phyloP scores from a whole-genome alignment of 1,140 invertebrate genomes.

The Rhagoletis pomonella region DNA sequence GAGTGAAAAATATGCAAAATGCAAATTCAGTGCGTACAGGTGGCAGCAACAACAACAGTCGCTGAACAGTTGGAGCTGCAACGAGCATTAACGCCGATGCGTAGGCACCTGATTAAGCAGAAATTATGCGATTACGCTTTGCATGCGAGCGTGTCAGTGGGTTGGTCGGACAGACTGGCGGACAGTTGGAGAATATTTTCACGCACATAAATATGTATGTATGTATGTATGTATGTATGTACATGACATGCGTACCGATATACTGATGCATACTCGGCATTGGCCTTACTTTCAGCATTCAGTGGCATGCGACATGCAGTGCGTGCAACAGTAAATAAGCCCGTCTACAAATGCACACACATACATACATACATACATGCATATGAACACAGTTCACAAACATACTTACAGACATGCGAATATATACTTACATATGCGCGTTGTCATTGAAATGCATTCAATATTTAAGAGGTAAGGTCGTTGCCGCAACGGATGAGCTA shows the following conservation, averaged over 20 bases:
- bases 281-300: background rate
- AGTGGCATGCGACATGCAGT: slow-evolving; percentile 8
- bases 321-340: slow-evolving; percentile 29
- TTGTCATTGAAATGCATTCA: background rate
- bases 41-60: slow-evolving; percentile 17
- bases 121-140: slow-evolving; percentile 58
- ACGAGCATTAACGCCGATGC: slow-evolving; percentile 56
- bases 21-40: slow-evolving; percentile 41
- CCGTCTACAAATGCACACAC: background rate
- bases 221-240: background rate
- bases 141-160: slow-evolving; percentile 40
- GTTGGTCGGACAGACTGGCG: background rate
- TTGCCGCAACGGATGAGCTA: slow-evolving; percentile 18
- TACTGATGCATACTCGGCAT: background rate
- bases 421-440: background rate
- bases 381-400: too few relatives aligned
- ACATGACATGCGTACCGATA: background rate
- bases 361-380: background rate
- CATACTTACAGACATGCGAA: background rate
- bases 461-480: slow-evolving; percentile 20
- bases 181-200: background rate
- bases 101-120: slow-evolving; percentile 60
- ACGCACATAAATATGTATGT: background rate
- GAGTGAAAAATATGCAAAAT: background rate
- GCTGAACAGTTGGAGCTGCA: background rate